A percentile compares a stretch with the other conserved stretches of the same genome.
Conservation (phyloP, 2,113 vertebrate species). For the Bambusicola thoracicus region DNA sequence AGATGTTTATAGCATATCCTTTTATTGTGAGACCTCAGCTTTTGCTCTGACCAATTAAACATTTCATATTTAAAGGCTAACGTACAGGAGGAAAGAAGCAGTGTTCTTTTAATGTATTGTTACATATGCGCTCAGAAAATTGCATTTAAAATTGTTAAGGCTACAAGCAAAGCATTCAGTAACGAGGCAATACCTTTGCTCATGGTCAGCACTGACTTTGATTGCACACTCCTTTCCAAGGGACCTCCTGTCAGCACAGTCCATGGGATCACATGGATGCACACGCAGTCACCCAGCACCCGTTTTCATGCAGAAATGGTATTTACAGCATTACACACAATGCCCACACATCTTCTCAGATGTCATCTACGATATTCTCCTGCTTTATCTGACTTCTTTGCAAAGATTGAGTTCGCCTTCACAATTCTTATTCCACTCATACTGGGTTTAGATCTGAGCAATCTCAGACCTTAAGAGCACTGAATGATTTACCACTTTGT, state of each 20-base stretch:
- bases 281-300: constrained; percentile 33
- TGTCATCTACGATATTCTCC: not conserved
- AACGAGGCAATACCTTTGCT: not conserved
- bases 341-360: constrained; percentile 39
- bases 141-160: not conserved
- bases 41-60: not conserved
- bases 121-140: too few relatives aligned
- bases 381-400: constrained; percentile 29
- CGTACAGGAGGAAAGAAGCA: not conserved
- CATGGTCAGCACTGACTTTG: not conserved
- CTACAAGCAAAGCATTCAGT: not conserved
- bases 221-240: not conserved
- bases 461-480: not conserved
- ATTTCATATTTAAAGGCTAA: not conserved
- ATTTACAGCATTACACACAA: constrained; percentile 33
- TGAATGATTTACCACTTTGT: not conserved
- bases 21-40: not conserved
- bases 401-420: constrained; percentile 39
- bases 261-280: not conserved
- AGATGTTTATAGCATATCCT: not conserved
- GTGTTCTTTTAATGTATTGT: not conserved
- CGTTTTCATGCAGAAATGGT: constrained; percentile 6
- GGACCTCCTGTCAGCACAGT: not conserved
- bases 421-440: not conserved
- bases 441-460: not conserved